phyloP scores from a whole-genome alignment of 2,888 invertebrate genomes.

The Cantharis flavilabris region DNA sequence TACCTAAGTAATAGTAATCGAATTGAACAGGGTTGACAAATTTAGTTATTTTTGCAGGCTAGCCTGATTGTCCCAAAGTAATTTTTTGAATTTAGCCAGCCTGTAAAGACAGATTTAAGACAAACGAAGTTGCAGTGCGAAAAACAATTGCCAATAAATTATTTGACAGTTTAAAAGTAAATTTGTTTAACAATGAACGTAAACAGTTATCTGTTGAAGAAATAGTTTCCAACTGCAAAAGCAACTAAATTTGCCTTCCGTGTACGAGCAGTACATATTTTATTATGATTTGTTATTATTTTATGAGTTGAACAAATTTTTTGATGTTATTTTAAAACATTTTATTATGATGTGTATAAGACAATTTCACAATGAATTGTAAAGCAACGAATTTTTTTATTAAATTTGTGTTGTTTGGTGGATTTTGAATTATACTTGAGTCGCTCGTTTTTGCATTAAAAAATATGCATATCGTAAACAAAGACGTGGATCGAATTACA shows the following conservation, averaged over 20 bases:
- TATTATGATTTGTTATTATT: neutral
- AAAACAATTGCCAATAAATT: no score
- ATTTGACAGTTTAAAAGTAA: no score
- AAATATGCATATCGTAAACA: neutral
- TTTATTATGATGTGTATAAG: neutral
- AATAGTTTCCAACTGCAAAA: no score
- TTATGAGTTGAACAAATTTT: neutral
- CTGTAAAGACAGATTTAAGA: no score
- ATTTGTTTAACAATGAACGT: no score
- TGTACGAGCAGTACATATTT: neutral
- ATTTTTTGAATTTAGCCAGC: no score
- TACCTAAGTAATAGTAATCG: no score
- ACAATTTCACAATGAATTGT: conserved; percentile 33
- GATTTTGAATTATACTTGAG: conserved; percentile 9
- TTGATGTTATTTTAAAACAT: neutral
- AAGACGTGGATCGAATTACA: neutral
- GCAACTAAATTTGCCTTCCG: no score
- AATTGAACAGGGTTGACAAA: neutral
- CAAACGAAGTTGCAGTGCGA: no score
- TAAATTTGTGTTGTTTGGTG: conserved; percentile 3
- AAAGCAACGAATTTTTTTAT: conserved; percentile 34
- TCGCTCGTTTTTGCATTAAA: conserved; percentile 12
- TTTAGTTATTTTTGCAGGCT: neutral
- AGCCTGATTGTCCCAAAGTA: no score
- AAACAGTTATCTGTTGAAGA: no score